Base-by-base conservation (phyloP, 2,888 invertebrate genomes). In the Zaprionus obscuricornis region DNA sequence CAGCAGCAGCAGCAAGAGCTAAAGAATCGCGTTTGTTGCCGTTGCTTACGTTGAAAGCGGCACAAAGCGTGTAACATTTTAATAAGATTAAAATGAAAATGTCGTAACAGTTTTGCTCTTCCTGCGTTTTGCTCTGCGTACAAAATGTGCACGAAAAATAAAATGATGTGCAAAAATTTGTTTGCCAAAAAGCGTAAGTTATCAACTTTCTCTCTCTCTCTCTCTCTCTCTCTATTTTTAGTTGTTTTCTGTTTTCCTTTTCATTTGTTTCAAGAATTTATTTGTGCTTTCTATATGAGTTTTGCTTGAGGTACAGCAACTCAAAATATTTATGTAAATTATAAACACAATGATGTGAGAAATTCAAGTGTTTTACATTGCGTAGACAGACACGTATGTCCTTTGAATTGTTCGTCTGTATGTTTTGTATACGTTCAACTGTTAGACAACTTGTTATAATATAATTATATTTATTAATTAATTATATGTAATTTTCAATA, bases 71-170 rank as follows among this genome's bases (percentile, higher is more conserved):
- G 65, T 76, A 84, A 78, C 82, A 72, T 84, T 82, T 82, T 82
- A 82, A 84, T 84, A 82, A 84, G 82, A 84, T 82, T 84, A 82
- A 82, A 82, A 84, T 78, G 82, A 84, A 84, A 82, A 76, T 78
- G 84, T 81, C 84, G 78, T 74, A 76, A 78, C 74, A 81, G 78
- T 78, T 75, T 66, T 60, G 64, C 27, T 49, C 18, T 50, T 6
- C 2, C 5, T 31, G 13, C n/a, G 5, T 31, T 10, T 39, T 27
- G 29, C 2, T 26, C 18, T 17, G 29, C 46, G 14, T 4, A 31
- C 58, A 45, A 16, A 14, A 33, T 52, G 40, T 29, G 24, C 11
- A 34, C 31, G 27, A 45, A 29, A 24, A 22, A 49, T 34, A 36
- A 50, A 52, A 49, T 26, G 43, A 37, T 62, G 56, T 64, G 59